Conservation (phyloP, 2,888 invertebrate genomes). For the Catocala nupta region DNA sequence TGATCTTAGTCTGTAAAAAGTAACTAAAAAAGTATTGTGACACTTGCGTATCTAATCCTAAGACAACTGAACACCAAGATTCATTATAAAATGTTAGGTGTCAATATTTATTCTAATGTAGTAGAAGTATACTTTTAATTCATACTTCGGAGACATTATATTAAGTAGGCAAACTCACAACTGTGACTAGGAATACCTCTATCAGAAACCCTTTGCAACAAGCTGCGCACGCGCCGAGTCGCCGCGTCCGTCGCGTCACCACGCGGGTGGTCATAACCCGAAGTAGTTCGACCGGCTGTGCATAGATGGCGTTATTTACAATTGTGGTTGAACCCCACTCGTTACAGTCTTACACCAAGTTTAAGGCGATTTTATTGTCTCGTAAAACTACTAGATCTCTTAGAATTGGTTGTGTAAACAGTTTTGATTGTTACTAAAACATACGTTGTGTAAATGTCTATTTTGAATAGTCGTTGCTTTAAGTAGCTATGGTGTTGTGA, state of each 20-base stretch:
- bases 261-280: constrained; percentile 63
- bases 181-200: too few relatives aligned
- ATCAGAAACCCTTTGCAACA: constrained; percentile 5
- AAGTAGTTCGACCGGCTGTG: constrained; percentile 63
- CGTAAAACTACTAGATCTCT: constrained; percentile 51
- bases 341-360: constrained; percentile 28
- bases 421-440: constrained; percentile 34
- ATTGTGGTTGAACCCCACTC: constrained; percentile 33
- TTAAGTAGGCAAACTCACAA: too few relatives aligned
- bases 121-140: too few relatives aligned
- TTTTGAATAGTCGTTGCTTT: constrained; percentile 12
- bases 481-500: constrained; percentile 4
- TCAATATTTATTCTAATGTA: too few relatives aligned
- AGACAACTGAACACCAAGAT: too few relatives aligned
- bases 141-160: too few relatives aligned
- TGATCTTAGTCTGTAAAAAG: too few relatives aligned
- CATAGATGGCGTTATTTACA: constrained; percentile 74
- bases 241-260: constrained; percentile 15
- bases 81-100: too few relatives aligned
- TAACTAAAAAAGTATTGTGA: too few relatives aligned
- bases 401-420: constrained; percentile 38
- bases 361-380: constrained; percentile 49
- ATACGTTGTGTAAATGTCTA: constrained; percentile 12
- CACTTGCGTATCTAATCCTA: too few relatives aligned
- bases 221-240: constrained; percentile 30